phyloP scores from a whole-genome alignment of 2,888 invertebrate genomes.

The Tipula confusa region DNA sequence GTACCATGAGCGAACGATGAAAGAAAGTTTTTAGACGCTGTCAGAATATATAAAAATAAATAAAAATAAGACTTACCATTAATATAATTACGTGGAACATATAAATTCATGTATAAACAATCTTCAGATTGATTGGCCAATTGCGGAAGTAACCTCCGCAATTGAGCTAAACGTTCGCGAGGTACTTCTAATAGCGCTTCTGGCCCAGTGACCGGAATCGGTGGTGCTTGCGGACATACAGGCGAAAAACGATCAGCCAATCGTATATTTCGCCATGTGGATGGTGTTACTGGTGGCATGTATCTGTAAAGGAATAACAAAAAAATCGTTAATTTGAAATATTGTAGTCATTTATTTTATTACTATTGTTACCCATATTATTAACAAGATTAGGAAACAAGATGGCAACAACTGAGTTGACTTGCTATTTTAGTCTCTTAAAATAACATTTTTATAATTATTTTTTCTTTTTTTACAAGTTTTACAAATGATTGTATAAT shows the following conservation, averaged over 20 bases:
- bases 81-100: constrained; percentile 70
- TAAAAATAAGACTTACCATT: constrained; percentile 28
- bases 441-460: too few relatives aligned
- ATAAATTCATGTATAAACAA: constrained; percentile 95
- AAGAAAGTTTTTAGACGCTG: too few relatives aligned
- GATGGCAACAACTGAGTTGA: too few relatives aligned
- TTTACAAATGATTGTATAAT: too few relatives aligned
- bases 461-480: too few relatives aligned
- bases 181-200: constrained; percentile 67
- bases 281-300: constrained; percentile 92
- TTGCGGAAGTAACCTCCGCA: constrained; percentile 76
- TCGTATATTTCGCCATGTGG: constrained; percentile 77
- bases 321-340: too few relatives aligned
- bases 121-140: constrained; percentile 94
- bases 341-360: too few relatives aligned
- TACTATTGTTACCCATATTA: too few relatives aligned
- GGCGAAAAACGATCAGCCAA: constrained; percentile 77
- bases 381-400: too few relatives aligned
- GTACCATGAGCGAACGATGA: too few relatives aligned
- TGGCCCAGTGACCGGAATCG: constrained; percentile 54
- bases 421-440: too few relatives aligned
- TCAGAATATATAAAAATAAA: neutral
- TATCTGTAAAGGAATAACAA: constrained; percentile 54
- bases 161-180: constrained; percentile 74
- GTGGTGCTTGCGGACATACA: constrained; percentile 82